Conservation (phyloP, 2,888 invertebrate genomes). For the Drosophila prolongata region DNA sequence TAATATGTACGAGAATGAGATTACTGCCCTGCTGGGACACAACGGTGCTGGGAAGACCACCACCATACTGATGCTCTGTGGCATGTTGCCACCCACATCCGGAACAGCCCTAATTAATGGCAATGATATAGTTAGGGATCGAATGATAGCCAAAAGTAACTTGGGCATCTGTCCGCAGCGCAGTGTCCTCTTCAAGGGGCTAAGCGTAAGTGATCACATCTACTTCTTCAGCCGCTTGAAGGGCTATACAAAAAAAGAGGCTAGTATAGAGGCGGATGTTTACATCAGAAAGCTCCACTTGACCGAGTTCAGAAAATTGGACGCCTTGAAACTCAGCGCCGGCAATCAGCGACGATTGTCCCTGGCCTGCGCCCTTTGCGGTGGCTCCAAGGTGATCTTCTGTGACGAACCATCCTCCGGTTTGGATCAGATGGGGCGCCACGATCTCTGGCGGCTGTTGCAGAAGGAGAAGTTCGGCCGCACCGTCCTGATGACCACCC, state of each 20-base stretch:
- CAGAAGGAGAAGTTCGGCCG: slow-evolving; percentile 89
- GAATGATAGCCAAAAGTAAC: slow-evolving; percentile 87
- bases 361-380: slow-evolving; percentile 90
- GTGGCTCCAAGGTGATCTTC: slow-evolving; percentile 88
- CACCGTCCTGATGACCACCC: slow-evolving; percentile 91
- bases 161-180: slow-evolving; percentile 93
- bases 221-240: slow-evolving; percentile 91
- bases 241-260: slow-evolving; percentile 85
- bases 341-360: slow-evolving; percentile 91
- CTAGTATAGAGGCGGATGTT: slow-evolving; percentile 86
- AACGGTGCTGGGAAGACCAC: slow-evolving; percentile 95
- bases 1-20: slow-evolving; percentile 93
- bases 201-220: slow-evolving; percentile 92
- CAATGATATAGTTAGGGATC: slow-evolving; percentile 87
- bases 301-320: slow-evolving; percentile 86
- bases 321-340: slow-evolving; percentile 87
- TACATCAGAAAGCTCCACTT: slow-evolving; percentile 88
- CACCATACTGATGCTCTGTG: slow-evolving; percentile 95
- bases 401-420: slow-evolving; percentile 92
- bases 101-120: slow-evolving; percentile 89
- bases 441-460: slow-evolving; percentile 92
- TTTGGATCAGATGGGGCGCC: slow-evolving; percentile 91
- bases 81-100: slow-evolving; percentile 87
- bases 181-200: slow-evolving; percentile 91
- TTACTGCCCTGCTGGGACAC: slow-evolving; percentile 91